Base-by-base conservation (phyloP, 2,888 invertebrate species). In the Ceramica pisi region DNA sequence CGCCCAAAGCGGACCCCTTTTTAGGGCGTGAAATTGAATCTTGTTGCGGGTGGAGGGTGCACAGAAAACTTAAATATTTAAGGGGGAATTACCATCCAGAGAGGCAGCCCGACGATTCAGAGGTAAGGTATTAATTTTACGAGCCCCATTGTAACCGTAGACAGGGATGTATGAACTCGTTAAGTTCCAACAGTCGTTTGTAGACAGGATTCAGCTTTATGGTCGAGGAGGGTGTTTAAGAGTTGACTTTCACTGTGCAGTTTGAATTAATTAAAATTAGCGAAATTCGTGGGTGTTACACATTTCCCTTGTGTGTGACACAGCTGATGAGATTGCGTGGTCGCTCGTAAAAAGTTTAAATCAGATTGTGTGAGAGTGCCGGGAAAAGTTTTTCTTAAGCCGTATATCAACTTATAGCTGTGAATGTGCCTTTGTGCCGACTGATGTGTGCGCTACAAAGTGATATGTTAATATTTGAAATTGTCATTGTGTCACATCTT, bases 1-100 rank as follows among this genome's bases (percentile, higher is more conserved):
- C 92, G 92, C 86, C 93, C 90, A 90, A 90, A 92, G 86, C 89
- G 90, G 91, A 93, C 92, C 95, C 94, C 93, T 94, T 95, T 94
- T 92, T 90, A 90, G 92, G 94, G 94, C 94, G 95, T 95, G 94
- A 95, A 95, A 96, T 96, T 96, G 95, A 96, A 96, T 96, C 95
- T 94, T 95, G 95, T 95, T 95, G 94, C 92, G 94, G 94, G 88
- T 87, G 91, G 90, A 93, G 95, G 95, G 94, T 91, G 92, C 87
- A 90, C 88, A 87, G 93, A 91, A 94, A 95, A 95, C 95, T 96
- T 94, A 95, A 95, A 95, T 95, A 95, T 96, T 95, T 95, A 92
- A 93, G 93, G 91, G 93, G 91, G 90, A 93, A 94, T 94, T 94
- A 93, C 93, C 92, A 92, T 92, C 92, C 87, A 86, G 93, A 92